phyloP scores from a whole-genome alignment of 2,797 vertebrate genomes.

The Sebastes vulpes region DNA sequence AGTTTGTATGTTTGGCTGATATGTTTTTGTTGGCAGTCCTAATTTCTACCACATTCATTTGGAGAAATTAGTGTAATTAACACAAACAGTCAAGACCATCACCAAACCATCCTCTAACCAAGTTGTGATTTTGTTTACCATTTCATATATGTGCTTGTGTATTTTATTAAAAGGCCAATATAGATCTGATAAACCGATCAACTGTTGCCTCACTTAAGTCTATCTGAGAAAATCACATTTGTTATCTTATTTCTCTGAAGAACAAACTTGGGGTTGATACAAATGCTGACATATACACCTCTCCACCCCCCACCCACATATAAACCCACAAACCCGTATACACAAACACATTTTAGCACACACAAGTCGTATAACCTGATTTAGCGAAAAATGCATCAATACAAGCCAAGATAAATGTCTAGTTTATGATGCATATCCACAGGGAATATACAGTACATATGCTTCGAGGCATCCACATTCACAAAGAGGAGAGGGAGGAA shows the following conservation, averaged over 20 bases:
- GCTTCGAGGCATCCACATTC: constrained; percentile 2
- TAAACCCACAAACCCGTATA: not conserved
- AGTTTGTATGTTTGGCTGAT: not conserved
- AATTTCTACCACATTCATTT: not conserved
- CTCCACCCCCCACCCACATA: not conserved
- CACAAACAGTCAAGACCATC: not conserved
- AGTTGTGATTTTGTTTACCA: not conserved
- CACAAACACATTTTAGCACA: not conserved
- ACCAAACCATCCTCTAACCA: not conserved
- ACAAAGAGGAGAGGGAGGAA: not conserved
- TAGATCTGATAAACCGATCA: not conserved
- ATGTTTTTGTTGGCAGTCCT: not conserved
- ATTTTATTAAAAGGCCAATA: not conserved
- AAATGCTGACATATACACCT: not conserved
- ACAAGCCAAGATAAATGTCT: constrained; percentile 35
- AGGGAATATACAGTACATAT: not conserved
- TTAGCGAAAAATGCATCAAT: not conserved
- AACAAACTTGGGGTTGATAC: not conserved
- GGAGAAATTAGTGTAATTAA: not conserved
- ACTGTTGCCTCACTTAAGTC: not conserved
- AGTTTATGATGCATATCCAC: constrained; percentile 11
- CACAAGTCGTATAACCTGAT: not conserved
- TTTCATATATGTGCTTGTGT: not conserved
- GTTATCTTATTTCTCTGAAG: not conserved
- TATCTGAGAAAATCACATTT: not conserved